Conservation (phyloP, 2,113 vertebrate species). For the Zosterops borbonicus region DNA sequence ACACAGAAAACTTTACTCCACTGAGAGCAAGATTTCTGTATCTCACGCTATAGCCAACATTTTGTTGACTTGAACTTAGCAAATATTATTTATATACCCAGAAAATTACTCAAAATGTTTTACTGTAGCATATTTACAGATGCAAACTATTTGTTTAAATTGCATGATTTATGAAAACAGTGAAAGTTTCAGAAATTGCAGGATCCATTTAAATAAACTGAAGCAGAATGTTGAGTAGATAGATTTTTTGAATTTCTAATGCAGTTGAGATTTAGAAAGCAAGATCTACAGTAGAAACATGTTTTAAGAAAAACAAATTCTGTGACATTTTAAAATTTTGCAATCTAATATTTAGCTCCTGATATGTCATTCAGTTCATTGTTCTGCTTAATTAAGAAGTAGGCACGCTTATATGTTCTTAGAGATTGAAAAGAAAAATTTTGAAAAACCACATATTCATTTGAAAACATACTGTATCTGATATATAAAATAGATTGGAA, state of each 20-base stretch:
- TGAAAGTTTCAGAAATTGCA: neutral
- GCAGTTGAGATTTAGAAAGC: neutral
- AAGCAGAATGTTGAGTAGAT: neutral
- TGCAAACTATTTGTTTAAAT: neutral
- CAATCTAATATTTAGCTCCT: neutral
- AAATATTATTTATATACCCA: neutral
- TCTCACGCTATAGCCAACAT: neutral
- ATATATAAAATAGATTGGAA: neutral
- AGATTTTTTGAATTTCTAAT: neutral
- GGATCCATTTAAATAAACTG: neutral
- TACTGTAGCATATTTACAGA: neutral
- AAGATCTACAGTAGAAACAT: neutral
- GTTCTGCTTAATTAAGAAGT: neutral
- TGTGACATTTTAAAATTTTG: neutral
- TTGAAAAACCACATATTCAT: neutral
- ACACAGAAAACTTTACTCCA: neutral
- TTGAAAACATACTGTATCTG: neutral
- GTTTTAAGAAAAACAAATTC: neutral
- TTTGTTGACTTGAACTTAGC: neutral
- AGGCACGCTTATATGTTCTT: neutral
- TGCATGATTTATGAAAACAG: neutral
- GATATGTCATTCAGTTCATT: neutral
- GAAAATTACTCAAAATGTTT: neutral
- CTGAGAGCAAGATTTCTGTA: neutral
- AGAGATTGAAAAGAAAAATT: neutral